These are phyloP conservation scores for Anser cygnoides DNA, from an alignment of 2,113 vertebrate genomes.

Conservation along the genomic window DNA sequence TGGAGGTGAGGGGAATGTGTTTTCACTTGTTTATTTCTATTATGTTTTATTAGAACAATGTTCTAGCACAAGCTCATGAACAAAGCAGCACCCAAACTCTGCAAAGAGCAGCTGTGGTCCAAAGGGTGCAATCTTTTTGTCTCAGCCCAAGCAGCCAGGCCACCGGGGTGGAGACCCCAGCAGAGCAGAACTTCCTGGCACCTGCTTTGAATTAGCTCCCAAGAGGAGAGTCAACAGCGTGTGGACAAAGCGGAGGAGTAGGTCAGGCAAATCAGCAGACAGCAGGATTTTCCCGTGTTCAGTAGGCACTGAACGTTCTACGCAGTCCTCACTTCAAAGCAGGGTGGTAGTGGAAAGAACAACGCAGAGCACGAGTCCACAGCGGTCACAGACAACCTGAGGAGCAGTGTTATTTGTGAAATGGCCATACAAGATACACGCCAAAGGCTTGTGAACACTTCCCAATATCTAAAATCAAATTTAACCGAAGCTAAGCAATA, in stretches of 20 bases:
- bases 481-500: neutral
- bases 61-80: neutral
- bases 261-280: neutral
- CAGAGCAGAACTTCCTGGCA: neutral
- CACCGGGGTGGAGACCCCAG: neutral
- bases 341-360: neutral
- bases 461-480: neutral
- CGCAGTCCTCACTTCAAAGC: neutral
- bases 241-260: neutral
- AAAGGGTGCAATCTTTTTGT: neutral
- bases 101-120: neutral
- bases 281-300: neutral
- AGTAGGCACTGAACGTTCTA: neutral
- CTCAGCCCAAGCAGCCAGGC: neutral
- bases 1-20: conserved; percentile 21
- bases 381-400: neutral
- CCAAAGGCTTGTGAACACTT: neutral
- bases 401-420: neutral
- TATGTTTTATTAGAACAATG: neutral
- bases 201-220: neutral
- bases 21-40: conserved; percentile 27
- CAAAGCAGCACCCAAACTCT: neutral
- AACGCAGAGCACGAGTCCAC: neutral
- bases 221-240: neutral
- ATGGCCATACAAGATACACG: neutral